These are phyloP conservation scores for Cancer borealis DNA, from an alignment of 2,888 invertebrate genomes.

Conservation along the genomic window DNA sequence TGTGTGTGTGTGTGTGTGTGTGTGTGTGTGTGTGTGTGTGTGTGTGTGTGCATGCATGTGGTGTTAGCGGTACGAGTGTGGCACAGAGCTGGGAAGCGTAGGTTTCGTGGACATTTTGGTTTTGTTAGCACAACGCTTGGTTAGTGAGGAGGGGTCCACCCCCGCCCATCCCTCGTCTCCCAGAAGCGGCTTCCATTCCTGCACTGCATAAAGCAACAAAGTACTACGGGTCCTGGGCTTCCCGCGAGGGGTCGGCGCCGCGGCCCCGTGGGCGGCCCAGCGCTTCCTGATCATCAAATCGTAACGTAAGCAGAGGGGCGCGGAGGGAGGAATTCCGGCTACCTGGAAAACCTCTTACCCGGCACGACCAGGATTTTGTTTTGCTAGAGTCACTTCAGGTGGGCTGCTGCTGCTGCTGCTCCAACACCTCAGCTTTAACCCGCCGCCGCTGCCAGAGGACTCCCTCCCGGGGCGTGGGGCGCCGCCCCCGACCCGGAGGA, in stretches of 20 bases:
- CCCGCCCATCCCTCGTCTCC: constrained; percentile 34
- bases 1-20: constrained; percentile 42
- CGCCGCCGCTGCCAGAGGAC: constrained; percentile 25
- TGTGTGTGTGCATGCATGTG: neutral
- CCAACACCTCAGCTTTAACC: constrained; percentile 64
- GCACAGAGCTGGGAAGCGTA: constrained; percentile 24
- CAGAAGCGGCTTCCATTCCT: constrained; percentile 33
- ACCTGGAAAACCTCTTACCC: constrained; percentile 36
- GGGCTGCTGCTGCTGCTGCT: constrained; percentile 48
- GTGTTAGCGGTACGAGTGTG: neutral
- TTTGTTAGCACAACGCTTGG: constrained; percentile 41
- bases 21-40: neutral
- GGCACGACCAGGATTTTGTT: constrained; percentile 54
- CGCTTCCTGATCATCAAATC: constrained; percentile 38
- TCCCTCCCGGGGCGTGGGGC: constrained; percentile 43
- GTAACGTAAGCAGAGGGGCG: constrained; percentile 7
- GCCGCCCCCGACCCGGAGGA: constrained; percentile 36
- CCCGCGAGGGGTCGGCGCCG: constrained; percentile 22
- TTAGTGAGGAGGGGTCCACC: constrained; percentile 47
- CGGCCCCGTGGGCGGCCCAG: constrained; percentile 34
- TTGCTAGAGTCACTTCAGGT: constrained; percentile 52
- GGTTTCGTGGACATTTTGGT: constrained; percentile 36
- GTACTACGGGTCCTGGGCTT: constrained; percentile 40
- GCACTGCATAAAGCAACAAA: neutral
- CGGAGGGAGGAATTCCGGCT: neutral